A percentile compares a stretch with the other conserved stretches of the same genome.
Conservation (phyloP, 2,797 vertebrate genomes). For the Vespertilio murinus region DNA sequence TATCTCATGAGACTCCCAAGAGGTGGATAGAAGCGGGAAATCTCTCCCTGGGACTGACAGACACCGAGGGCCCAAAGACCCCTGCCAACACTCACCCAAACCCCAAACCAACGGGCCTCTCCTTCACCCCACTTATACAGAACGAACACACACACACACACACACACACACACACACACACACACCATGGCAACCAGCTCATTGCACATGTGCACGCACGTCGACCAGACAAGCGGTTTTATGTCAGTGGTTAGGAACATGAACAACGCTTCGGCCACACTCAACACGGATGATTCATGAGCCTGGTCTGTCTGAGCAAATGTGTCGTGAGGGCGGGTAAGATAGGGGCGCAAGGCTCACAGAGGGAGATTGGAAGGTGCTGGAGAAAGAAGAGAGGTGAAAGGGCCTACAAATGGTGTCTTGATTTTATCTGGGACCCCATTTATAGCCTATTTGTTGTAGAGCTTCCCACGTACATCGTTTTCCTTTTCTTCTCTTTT, state of each 20-base stretch:
- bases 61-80: accelerated
- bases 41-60: accelerated
- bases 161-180: accelerated
- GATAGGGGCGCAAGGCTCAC: not conserved
- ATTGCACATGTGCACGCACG: not conserved
- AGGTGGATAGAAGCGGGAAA: not conserved
- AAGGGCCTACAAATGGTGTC: slow-evolving; percentile 74
- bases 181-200: not conserved
- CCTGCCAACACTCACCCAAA: not conserved
- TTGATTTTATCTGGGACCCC: slow-evolving; percentile 79
- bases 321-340: too few relatives aligned
- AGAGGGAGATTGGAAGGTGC: not conserved
- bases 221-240: slow-evolving; percentile 72
- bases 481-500: not conserved
- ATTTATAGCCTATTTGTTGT: slow-evolving; percentile 52
- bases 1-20: not conserved
- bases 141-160: accelerated
- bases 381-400: slow-evolving; percentile 74
- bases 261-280: slow-evolving; percentile 76
- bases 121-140: accelerated
- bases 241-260: slow-evolving; percentile 76
- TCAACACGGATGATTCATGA: slow-evolving; percentile 78
- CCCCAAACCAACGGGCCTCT: accelerated
- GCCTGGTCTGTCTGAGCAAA: slow-evolving; percentile 71
- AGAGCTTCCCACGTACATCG: slow-evolving; percentile 14